These are phyloP conservation scores for Meiosimyza platycephala DNA, from an alignment of 2,888 invertebrate genomes.

Conservation along the genomic window DNA sequence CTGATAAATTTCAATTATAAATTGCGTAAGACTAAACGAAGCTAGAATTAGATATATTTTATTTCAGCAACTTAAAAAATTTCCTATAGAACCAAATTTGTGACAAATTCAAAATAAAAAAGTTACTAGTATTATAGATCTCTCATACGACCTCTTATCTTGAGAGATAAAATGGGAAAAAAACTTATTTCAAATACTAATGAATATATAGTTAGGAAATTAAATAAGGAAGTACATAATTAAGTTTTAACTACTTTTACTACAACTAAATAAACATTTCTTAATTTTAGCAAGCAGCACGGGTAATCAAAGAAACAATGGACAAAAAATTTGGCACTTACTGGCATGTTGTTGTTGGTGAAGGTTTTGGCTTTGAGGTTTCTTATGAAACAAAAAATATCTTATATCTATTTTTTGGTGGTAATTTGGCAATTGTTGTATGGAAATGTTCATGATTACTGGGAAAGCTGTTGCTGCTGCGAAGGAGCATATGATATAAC, in stretches of 20 bases:
- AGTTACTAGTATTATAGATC: too few relatives aligned
- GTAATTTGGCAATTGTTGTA: conserved; percentile 86
- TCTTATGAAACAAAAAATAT: conserved; percentile 90
- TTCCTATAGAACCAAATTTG: too few relatives aligned
- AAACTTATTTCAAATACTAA: neutral
- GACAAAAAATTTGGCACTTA: conserved; percentile 96
- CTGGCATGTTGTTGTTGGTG: conserved; percentile 96
- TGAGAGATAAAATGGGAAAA: neutral
- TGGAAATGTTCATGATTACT: conserved; percentile 81
- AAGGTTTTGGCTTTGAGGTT: conserved; percentile 93
- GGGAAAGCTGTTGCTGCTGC: too few relatives aligned
- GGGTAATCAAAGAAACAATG: conserved; percentile 92
- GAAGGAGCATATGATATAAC: too few relatives aligned
- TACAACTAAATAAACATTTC: conserved; percentile 11
- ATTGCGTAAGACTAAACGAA: too few relatives aligned
- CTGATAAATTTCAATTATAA: too few relatives aligned
- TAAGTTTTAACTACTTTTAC: neutral
- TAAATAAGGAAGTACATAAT: too few relatives aligned
- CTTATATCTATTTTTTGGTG: conserved; percentile 90
- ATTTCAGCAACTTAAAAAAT: too few relatives aligned
- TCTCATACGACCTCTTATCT: neutral
- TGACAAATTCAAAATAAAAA: too few relatives aligned
- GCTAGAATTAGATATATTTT: too few relatives aligned
- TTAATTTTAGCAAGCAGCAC: conserved; percentile 80
- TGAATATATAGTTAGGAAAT: neutral